These are phyloP conservation scores for Colistium nudipinnis DNA, from an alignment of 2,113 vertebrate genomes.

Conservation along the genomic window DNA sequence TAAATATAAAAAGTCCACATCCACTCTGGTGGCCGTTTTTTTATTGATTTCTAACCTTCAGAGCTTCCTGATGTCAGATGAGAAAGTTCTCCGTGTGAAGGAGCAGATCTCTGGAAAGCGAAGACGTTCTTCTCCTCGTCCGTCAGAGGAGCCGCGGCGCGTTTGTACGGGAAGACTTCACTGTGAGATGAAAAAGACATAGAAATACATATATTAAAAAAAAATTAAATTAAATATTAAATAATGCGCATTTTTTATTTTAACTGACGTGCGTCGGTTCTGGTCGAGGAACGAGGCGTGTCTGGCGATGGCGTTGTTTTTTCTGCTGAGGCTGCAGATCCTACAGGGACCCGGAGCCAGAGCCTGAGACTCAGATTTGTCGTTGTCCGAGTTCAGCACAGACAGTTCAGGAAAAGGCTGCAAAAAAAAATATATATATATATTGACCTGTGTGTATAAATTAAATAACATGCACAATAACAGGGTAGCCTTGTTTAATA, in stretches of 20 bases:
- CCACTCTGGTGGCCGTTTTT: not conserved
- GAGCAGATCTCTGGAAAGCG: slow-evolving; percentile 26
- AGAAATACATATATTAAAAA: too few relatives aligned
- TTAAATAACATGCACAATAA: slow-evolving; percentile 13
- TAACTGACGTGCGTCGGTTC: slow-evolving; percentile 50
- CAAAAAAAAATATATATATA: too few relatives aligned
- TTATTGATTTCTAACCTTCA: slow-evolving; percentile 4
- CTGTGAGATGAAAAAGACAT: slow-evolving; percentile 18
- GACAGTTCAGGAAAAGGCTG: slow-evolving; percentile 65
- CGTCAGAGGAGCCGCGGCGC: slow-evolving; percentile 42
- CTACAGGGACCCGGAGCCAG: slow-evolving; percentile 46
- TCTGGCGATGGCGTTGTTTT: slow-evolving; percentile 31
- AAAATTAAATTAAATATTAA: too few relatives aligned
- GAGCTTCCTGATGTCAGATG: too few relatives aligned
- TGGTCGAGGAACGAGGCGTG: slow-evolving; percentile 25
- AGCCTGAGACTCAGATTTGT: slow-evolving; percentile 1
- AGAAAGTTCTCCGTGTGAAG: too few relatives aligned
- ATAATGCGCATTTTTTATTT: too few relatives aligned
- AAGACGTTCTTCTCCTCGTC: slow-evolving; percentile 50
- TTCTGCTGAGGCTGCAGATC: slow-evolving; percentile 41
- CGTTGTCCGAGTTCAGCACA: not conserved
- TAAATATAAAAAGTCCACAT: not conserved
- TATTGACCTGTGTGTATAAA: too few relatives aligned
- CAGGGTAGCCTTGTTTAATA: too few relatives aligned
- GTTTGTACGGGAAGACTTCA: slow-evolving; percentile 56